These are phyloP conservation scores for Lasiurus borealis DNA, from an alignment of 2,113 vertebrate genomes.

Conservation along the genomic window DNA sequence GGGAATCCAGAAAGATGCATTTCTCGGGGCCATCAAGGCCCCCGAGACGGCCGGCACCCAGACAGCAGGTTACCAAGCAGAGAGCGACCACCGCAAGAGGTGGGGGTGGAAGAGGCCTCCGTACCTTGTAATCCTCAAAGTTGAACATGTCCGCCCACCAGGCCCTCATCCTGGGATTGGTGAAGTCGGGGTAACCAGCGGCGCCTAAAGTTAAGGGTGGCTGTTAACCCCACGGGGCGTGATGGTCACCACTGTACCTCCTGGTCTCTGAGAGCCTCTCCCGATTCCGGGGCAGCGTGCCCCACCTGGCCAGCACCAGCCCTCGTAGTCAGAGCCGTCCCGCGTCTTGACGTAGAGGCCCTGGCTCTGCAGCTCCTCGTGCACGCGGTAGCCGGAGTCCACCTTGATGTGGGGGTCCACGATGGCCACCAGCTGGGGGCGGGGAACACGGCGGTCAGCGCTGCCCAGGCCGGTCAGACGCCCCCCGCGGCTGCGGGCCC, in stretches of 20 bases:
- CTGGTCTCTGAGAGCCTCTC: fast-evolving
- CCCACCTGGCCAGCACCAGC: constrained; percentile 97
- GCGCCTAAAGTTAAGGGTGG: constrained; percentile 86
- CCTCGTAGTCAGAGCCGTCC: constrained; percentile 94
- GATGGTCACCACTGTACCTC: not conserved
- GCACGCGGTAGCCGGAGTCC: constrained; percentile 92
- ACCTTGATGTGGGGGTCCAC: constrained; percentile 98
- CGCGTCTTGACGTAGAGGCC: constrained; percentile 93
- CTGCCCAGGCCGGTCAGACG: not conserved
- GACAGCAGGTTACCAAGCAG: not conserved
- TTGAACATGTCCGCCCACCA: constrained; percentile 95
- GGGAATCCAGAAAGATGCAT: not conserved
- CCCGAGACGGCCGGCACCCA: not conserved
- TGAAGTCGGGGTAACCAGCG: constrained; percentile 94
- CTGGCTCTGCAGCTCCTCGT: constrained; percentile 90
- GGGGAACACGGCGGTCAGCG: not conserved
- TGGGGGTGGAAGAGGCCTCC: not conserved
- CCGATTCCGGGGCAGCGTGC: not conserved
- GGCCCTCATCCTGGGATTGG: constrained; percentile 89
- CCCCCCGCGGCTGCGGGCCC: not conserved
- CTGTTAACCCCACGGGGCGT: not conserved
- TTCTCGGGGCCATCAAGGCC: not conserved
- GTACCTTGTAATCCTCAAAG: constrained; percentile 94
- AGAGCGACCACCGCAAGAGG: not conserved
- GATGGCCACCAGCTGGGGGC: constrained; percentile 93